Percentiles rank a stretch among this genome's conserved stretches.
Evolutionary conservation across 1,140 invertebrate species (phyloP).

Genomic region (Rhopalosiphum maidis): DNA sequence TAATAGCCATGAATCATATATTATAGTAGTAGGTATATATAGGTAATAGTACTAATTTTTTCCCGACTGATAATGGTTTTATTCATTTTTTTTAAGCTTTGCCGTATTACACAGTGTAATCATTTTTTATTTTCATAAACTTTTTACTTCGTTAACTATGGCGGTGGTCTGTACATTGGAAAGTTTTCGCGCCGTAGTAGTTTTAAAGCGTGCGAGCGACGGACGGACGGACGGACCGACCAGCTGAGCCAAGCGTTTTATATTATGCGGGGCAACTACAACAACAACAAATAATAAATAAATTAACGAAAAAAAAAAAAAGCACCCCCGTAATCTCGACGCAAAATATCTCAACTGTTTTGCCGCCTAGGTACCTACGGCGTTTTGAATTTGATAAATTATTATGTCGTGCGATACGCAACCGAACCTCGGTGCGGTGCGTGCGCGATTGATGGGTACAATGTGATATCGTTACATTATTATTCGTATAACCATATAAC

Average conservation of each 20-base stretch:
- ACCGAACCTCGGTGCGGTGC: background rate
- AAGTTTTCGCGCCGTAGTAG: background rate
- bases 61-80: background rate
- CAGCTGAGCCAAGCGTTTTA: background rate
- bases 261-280: background rate
- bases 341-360: background rate
- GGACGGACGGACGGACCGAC: background rate
- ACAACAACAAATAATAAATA: background rate
- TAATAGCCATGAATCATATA: background rate
- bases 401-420: background rate
- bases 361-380: background rate
- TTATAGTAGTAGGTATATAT: background rate
- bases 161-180: background rate
- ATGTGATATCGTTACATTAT: background rate
- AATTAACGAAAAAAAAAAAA: background rate
- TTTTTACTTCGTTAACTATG: background rate
- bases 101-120: background rate
- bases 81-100: background rate
- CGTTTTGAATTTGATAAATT: background rate
- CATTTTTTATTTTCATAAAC: background rate
- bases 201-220: background rate
- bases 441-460: background rate
- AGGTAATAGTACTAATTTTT: background rate
- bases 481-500: background rate
- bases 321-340: background rate